Conservation (phyloP, 2,888 invertebrate species). For the Pharmacophagus antenor region DNA sequence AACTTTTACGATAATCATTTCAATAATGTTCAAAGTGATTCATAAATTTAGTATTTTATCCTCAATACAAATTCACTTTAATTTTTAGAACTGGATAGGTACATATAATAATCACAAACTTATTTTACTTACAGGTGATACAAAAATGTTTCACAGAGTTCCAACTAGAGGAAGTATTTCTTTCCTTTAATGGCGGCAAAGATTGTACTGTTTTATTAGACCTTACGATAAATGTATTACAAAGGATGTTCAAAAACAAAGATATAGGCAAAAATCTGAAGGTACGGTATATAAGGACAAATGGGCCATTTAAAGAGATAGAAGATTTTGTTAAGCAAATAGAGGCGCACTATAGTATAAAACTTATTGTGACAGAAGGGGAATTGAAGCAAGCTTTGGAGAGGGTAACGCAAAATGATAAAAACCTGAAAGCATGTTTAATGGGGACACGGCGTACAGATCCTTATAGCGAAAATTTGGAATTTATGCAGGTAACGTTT, state of each 20-base stretch:
- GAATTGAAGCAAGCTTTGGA: constrained; percentile 87
- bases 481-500: constrained; percentile 84
- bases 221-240: constrained; percentile 55
- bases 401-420: constrained; percentile 79
- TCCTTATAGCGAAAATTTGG: constrained; percentile 86
- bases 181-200: constrained; percentile 99
- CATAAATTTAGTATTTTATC: too few relatives aligned
- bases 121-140: constrained; percentile 75
- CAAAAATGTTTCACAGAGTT: constrained; percentile 82
- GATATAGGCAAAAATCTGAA: constrained; percentile 75
- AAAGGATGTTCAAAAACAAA: constrained; percentile 49
- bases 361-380: constrained; percentile 84
- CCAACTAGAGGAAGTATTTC: constrained; percentile 87
- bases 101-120: too few relatives aligned
- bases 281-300: constrained; percentile 90
- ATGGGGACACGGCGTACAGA: constrained; percentile 96
- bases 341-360: constrained; percentile 85
- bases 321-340: constrained; percentile 90
- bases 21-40: too few relatives aligned
- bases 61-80: too few relatives aligned
- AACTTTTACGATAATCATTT: too few relatives aligned
- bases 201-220: constrained; percentile 95
- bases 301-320: constrained; percentile 91
- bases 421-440: constrained; percentile 88
- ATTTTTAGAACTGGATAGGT: too few relatives aligned